Evolutionary conservation across 2,888 invertebrate genomes (phyloP).

Genomic region (Tromatobia lineatoria): DNA sequence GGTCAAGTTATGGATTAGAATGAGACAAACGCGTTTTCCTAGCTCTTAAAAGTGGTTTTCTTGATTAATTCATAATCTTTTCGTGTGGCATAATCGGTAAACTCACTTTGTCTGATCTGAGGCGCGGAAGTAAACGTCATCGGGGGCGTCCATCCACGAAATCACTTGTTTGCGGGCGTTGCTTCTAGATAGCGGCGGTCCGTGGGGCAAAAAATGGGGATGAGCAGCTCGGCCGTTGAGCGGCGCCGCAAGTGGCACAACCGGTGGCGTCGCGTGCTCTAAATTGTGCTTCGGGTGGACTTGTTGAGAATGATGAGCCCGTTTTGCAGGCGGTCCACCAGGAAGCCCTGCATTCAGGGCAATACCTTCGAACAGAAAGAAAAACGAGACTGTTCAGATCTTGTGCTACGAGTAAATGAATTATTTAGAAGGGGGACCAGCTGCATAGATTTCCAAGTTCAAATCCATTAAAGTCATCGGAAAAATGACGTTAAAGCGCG

Average conservation of each 20-base stretch:
- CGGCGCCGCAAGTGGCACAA: constrained; percentile 81
- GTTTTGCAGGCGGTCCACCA: constrained; percentile 91
- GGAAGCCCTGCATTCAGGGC: constrained; percentile 81
- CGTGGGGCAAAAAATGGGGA: constrained; percentile 82
- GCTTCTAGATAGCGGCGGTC: constrained; percentile 92
- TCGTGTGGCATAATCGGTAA: not conserved
- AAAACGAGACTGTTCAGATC: constrained; percentile 35
- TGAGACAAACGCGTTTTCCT: no score
- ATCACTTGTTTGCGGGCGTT: constrained; percentile 94
- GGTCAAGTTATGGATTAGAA: no score
- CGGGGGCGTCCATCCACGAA: constrained; percentile 99
- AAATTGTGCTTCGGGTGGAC: constrained; percentile 81
- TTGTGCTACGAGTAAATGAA: not conserved
- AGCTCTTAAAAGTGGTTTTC: no score
- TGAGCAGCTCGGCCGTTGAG: constrained; percentile 82
- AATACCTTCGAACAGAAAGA: constrained; percentile 78
- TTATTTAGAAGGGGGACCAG: not conserved
- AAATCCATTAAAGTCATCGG: not conserved
- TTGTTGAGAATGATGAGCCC: constrained; percentile 85
- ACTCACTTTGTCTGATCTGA: constrained; percentile 96
- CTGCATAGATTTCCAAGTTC: no score
- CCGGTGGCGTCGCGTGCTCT: constrained; percentile 78
- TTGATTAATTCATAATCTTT: no score
- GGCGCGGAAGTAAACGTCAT: constrained; percentile 98
- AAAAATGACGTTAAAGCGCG: no score